A percentile compares a stretch with the other conserved stretches of the same genome.
Evolutionary conservation across 2,113 vertebrate genomes (phyloP).

Genomic region (Fregata magnificens): DNA sequence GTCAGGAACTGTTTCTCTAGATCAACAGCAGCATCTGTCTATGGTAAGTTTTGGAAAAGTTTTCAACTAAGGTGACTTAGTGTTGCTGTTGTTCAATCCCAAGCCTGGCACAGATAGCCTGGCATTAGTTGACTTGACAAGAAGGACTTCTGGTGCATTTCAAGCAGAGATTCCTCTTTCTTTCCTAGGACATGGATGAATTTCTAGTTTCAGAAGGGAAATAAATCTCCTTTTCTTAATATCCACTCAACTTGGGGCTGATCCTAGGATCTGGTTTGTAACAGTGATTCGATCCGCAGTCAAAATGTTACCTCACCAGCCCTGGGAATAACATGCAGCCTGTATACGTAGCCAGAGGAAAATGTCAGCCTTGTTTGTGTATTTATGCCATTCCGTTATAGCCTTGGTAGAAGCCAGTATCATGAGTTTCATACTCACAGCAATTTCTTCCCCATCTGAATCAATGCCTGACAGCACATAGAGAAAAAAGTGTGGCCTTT

Average conservation of each 20-base stretch:
- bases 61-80: neutral
- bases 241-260: neutral
- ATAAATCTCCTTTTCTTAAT: neutral
- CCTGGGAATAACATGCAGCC: neutral
- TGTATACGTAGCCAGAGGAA: neutral
- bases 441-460: neutral
- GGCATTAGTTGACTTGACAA: neutral
- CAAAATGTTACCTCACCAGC: neutral
- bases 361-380: neutral
- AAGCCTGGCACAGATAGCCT: neutral
- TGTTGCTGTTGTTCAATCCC: neutral
- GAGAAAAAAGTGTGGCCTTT: neutral
- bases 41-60: neutral
- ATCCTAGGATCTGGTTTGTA: neutral
- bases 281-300: neutral
- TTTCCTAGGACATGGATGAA: neutral
- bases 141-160: neutral
- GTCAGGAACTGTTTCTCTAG: neutral
- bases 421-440: neutral
- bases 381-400: neutral
- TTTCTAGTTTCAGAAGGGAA: neutral
- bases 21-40: neutral
- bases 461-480: neutral
- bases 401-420: neutral
- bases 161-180: neutral